Conservation (phyloP, 2,888 invertebrate genomes). For the Hirtodrosophila alboralis region DNA sequence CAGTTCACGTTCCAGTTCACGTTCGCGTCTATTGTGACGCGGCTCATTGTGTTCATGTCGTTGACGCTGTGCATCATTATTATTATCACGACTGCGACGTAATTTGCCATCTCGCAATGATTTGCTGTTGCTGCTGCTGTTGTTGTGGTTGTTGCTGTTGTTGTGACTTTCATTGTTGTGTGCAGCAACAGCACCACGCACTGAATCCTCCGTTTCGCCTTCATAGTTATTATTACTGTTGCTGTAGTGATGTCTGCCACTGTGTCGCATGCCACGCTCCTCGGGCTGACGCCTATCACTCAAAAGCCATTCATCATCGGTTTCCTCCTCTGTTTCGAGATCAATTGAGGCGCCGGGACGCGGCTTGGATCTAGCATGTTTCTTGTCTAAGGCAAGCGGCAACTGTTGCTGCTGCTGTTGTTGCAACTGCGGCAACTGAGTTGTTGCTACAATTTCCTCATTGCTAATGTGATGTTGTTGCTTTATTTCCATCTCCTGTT, state of each 20-base stretch:
- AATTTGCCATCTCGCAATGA: conserved; percentile 49
- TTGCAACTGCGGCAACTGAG: not conserved
- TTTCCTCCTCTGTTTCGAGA: conserved; percentile 81
- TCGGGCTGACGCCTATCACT: conserved; percentile 79
- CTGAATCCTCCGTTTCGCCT: conserved; percentile 87
- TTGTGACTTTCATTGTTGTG: conserved; percentile 42
- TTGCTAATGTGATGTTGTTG: not conserved
- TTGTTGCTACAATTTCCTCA: conserved; percentile 20
- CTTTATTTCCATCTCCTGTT: not conserved
- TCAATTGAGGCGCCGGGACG: conserved; percentile 54
- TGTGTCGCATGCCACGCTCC: conserved; percentile 64
- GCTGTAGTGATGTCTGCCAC: conserved; percentile 55
- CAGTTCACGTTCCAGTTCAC: conserved; percentile 16
- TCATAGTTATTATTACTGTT: conserved; percentile 86
- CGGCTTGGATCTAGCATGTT: conserved; percentile 25
- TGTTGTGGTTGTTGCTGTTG: no score
- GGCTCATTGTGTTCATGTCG: conserved; percentile 35
- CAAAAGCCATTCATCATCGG: conserved; percentile 62
- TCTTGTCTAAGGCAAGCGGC: conserved; percentile 17
- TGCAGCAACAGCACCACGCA: conserved; percentile 42
- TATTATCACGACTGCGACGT: conserved; percentile 50
- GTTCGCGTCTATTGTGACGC: conserved; percentile 30
- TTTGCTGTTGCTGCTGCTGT: conserved; percentile 48
- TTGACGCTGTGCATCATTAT: conserved; percentile 20
- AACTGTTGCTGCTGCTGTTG: conserved; percentile 54